phyloP scores from a whole-genome alignment of 2,888 invertebrate genomes.

The Octonoba sinensis region DNA sequence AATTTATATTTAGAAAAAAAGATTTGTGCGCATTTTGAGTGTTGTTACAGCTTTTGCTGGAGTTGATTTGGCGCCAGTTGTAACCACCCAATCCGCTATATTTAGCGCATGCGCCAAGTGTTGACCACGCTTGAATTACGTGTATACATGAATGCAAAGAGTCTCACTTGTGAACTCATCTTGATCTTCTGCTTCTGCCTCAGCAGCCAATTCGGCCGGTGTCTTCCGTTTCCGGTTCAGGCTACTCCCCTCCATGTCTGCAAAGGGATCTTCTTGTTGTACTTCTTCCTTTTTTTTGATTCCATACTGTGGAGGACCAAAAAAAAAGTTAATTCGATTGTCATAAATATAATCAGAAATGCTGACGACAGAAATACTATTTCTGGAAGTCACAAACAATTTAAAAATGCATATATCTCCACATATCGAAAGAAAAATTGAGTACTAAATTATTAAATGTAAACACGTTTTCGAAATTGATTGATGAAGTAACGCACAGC shows the following conservation, averaged over 20 bases:
- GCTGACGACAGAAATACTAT: background rate
- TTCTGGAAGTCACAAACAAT: background rate
- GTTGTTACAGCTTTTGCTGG: no score
- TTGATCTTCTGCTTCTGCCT: constrained; percentile 95
- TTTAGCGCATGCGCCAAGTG: no score
- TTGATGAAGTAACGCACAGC: no score
- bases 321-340: background rate
- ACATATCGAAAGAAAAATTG: no score
- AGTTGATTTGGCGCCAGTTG: no score
- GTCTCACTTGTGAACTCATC: constrained; percentile 91
- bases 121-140: no score
- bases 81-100: no score
- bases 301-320: constrained; percentile 50
- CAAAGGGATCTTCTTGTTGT: constrained; percentile 48
- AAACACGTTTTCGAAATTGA: background rate
- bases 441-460: no score
- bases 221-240: constrained; percentile 99
- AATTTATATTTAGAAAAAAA: no score
- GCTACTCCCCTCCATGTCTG: constrained; percentile 69
- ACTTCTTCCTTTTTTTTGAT: constrained; percentile 65
- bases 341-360: background rate
- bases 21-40: no score
- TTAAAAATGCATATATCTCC: no score
- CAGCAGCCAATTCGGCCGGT: constrained; percentile 95
- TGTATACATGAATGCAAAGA: no score